Evolutionary conservation across 1,140 invertebrate genomes (phyloP).

Genomic region (Halotydeus destructor): DNA sequence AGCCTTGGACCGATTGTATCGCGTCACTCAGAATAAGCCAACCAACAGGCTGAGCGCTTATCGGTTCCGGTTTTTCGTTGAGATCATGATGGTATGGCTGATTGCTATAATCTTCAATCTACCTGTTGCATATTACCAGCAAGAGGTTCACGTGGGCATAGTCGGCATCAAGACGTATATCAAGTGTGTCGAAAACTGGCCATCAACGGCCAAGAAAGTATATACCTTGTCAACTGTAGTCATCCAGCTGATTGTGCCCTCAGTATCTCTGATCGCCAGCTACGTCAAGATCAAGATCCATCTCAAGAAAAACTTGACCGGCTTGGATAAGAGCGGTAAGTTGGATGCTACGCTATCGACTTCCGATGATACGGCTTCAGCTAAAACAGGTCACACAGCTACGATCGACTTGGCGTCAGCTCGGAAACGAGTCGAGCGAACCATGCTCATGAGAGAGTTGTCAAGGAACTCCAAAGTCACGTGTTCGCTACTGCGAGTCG

Average conservation of each 20-base stretch:
- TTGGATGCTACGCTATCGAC: neutral
- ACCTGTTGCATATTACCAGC: conserved; percentile 29
- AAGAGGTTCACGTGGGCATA: conserved; percentile 23
- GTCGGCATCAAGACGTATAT: conserved; percentile 23
- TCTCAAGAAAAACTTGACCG: conserved; percentile 22
- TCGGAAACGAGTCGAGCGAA: neutral
- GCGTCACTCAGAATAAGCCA: too few relatives aligned
- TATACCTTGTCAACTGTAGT: conserved; percentile 32
- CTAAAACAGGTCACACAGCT: neutral
- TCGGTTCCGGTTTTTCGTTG: too few relatives aligned
- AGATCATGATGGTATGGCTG: too few relatives aligned
- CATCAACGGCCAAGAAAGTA: conserved; percentile 24
- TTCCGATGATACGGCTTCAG: neutral
- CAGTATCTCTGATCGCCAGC: conserved; percentile 30
- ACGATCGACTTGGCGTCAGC: neutral
- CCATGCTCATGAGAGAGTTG: conserved; percentile 21
- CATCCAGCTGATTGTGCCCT: conserved; percentile 33
- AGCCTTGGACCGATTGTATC: too few relatives aligned
- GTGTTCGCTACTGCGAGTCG: conserved; percentile 20
- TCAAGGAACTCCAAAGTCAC: conserved; percentile 32
- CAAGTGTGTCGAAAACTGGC: conserved; percentile 28
- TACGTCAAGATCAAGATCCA: conserved; percentile 31
- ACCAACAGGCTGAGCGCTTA: too few relatives aligned
- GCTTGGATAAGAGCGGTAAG: neutral
- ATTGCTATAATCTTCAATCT: conserved; percentile 30